Conservation (phyloP, 2,113 vertebrate species). For the Pedetes capensis region DNA sequence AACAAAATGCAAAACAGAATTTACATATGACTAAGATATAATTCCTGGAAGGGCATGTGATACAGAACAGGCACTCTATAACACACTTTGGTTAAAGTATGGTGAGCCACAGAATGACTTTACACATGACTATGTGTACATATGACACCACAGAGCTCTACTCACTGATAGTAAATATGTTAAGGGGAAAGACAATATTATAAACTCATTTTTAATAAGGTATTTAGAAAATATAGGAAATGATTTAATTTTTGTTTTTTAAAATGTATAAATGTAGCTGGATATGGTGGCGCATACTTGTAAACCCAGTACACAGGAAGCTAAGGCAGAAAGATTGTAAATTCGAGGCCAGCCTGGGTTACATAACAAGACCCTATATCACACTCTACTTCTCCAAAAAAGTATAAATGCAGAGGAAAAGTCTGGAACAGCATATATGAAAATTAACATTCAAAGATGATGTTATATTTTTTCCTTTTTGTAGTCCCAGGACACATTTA, state of each 20-base stretch:
- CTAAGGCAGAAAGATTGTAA: neutral
- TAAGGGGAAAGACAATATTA: neutral
- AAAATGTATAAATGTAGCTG: neutral
- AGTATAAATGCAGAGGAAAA: neutral
- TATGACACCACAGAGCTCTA: neutral
- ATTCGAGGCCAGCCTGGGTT: neutral
- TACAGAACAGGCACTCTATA: neutral
- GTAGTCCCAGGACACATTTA: neutral
- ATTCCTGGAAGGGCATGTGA: neutral
- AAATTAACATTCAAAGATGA: neutral
- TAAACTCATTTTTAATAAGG: neutral
- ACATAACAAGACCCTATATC: neutral
- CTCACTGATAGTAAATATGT: neutral
- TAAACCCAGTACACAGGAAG: neutral
- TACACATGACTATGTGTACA: neutral
- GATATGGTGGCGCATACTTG: neutral
- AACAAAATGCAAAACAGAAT: neutral
- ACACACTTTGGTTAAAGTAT: neutral
- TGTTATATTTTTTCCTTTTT: neutral
- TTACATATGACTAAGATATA: neutral
- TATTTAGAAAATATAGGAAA: conserved; percentile 18
- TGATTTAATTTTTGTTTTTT: neutral
- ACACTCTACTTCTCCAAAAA: neutral
- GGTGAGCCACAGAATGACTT: neutral
- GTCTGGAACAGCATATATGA: neutral